Percentiles rank a stretch among this genome's conserved stretches.
phyloP scores from a whole-genome alignment of 2,888 invertebrate species.

The Patella pellucida region DNA sequence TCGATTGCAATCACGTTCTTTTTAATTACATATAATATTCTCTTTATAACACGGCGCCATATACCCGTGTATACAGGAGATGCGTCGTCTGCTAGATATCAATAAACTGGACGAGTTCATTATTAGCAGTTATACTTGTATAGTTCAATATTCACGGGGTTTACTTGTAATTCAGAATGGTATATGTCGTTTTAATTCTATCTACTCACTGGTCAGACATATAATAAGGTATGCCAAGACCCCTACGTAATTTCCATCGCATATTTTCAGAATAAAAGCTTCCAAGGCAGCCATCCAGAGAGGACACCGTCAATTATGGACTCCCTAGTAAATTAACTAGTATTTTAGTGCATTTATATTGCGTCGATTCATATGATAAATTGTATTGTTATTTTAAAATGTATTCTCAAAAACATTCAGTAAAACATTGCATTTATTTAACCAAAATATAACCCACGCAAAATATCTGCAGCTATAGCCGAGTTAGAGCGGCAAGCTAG shows the following conservation, averaged over 20 bases:
- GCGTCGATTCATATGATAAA: too few species aligned
- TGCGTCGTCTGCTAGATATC: conserved; percentile 23
- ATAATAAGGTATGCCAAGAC: background rate
- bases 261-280: background rate
- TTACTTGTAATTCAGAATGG: background rate
- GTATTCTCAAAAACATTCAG: background rate
- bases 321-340: background rate
- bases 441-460: conserved; percentile 1
- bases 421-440: conserved; percentile 9
- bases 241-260: background rate
- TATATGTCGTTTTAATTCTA: background rate
- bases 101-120: conserved; percentile 10
- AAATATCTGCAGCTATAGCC: background rate
- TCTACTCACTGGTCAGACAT: background rate
- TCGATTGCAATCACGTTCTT: too few species aligned
- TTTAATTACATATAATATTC: too few species aligned
- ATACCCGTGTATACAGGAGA: background rate
- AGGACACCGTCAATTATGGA: background rate
- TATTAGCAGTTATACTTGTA: background rate
- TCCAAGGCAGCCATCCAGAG: background rate
- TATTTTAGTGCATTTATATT: too few species aligned
- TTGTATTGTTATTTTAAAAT: background rate
- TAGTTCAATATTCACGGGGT: too few species aligned
- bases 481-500: conserved; percentile 6
- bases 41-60: background rate